Evolutionary conservation across 2,113 vertebrate genomes (phyloP).

Genomic region (Anhinga anhinga): DNA sequence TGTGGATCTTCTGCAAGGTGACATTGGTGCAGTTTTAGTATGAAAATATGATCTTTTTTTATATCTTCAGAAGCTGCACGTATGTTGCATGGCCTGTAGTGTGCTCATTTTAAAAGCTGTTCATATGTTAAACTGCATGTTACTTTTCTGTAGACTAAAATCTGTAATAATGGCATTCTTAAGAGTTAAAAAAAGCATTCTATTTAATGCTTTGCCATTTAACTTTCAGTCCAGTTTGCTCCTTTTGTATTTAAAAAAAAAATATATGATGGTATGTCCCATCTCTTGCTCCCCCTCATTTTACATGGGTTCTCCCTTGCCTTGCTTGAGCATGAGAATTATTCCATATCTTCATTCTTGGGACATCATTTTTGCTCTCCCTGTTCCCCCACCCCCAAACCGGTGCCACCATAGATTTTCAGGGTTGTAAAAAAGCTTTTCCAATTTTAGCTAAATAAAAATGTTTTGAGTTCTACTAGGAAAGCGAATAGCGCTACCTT

Average conservation of each 20-base stretch:
- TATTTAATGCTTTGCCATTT: constrained; percentile 32
- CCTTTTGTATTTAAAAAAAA: constrained; percentile 13
- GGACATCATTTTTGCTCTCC: constrained; percentile 38
- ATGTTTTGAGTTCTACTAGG: background rate
- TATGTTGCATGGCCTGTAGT: constrained; percentile 55
- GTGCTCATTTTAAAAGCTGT: constrained; percentile 47
- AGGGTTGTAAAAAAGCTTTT: background rate
- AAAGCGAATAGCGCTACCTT: background rate
- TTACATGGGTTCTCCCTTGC: constrained; percentile 63
- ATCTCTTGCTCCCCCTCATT: constrained; percentile 41
- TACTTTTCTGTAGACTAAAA: constrained; percentile 10
- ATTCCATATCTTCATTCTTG: constrained; percentile 43
- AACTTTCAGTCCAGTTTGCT: constrained; percentile 16
- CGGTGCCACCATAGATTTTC: background rate
- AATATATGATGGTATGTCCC: constrained; percentile 50
- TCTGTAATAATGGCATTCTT: background rate
- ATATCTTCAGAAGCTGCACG: constrained; percentile 43
- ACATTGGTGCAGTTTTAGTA: constrained; percentile 73
- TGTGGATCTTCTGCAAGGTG: constrained; percentile 69
- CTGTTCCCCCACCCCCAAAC: background rate
- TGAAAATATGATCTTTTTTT: constrained; percentile 64
- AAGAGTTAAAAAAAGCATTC: constrained; percentile 1
- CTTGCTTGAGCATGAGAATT: constrained; percentile 55
- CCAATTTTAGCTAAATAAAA: background rate
- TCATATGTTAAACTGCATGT: constrained; percentile 16